A percentile compares a stretch with the other conserved stretches of the same genome.
Evolutionary conservation across 1,140 invertebrate genomes (phyloP).

Genomic region (Leptinotarsa defecta): DNA sequence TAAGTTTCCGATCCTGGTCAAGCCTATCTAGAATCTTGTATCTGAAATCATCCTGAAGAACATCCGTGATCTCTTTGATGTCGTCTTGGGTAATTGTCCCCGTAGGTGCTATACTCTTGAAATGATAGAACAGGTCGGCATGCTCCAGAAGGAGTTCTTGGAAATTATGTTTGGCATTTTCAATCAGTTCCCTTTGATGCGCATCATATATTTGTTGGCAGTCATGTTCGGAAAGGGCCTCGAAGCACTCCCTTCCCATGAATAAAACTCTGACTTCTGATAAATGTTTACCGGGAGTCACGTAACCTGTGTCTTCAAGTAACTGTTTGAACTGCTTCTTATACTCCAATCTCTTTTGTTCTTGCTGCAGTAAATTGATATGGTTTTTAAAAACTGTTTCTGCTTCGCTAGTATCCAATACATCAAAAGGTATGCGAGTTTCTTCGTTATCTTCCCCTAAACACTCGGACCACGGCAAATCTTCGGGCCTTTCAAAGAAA

Average conservation of each 20-base stretch:
- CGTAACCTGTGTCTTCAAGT: conserved; percentile 91
- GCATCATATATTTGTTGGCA: conserved; percentile 93
- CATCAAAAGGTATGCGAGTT: conserved; percentile 85
- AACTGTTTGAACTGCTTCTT: conserved; percentile 92
- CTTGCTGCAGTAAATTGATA: conserved; percentile 86
- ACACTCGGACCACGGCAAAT: conserved; percentile 79
- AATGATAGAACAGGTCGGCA: conserved; percentile 92
- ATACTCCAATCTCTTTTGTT: conserved; percentile 89
- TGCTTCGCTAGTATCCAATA: conserved; percentile 87
- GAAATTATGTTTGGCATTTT: conserved; percentile 90
- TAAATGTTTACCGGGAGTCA: conserved; percentile 89
- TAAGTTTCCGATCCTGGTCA: conserved; percentile 91
- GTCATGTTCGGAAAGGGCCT: conserved; percentile 86
- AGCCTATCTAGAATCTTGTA: conserved; percentile 91
- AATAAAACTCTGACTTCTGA: conserved; percentile 92
- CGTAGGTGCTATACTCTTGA: conserved; percentile 86
- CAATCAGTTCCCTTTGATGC: conserved; percentile 90
- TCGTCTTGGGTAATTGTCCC: conserved; percentile 93
- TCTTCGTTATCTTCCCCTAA: conserved; percentile 70
- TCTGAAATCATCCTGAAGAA: conserved; percentile 88
- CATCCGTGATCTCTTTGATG: conserved; percentile 91
- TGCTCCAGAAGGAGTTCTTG: conserved; percentile 92
- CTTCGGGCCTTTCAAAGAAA: conserved; percentile 84
- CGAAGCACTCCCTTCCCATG: conserved; percentile 94
- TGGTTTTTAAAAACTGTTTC: conserved; percentile 91